A percentile compares a stretch with the other conserved stretches of the same genome.
Evolutionary conservation across 2,888 invertebrate genomes (phyloP).

Genomic region (Pachymerium ferrugineum): DNA sequence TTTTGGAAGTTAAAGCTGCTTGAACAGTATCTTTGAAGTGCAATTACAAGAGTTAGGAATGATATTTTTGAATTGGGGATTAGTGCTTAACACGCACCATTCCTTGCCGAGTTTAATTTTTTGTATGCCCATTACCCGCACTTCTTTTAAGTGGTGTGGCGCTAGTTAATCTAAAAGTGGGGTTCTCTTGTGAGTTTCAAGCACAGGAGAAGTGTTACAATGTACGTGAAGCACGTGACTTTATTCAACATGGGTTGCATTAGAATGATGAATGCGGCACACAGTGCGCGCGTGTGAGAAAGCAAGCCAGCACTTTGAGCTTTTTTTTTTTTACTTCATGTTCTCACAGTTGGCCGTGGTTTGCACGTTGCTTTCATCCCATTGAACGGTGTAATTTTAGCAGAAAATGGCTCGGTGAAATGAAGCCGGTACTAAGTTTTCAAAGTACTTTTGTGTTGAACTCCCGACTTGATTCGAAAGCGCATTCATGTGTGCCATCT

Average conservation of each 20-base stretch:
- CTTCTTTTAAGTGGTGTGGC: not conserved
- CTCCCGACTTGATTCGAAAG: not conserved
- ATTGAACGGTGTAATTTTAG: conserved; percentile 18
- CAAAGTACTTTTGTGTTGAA: conserved; percentile 8
- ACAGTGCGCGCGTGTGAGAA: not conserved
- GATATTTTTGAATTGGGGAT: too few relatives aligned
- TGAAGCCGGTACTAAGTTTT: conserved; percentile 1
- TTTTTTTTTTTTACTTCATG: not conserved
- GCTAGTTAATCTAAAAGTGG: too few relatives aligned
- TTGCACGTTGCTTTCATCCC: conserved; percentile 21
- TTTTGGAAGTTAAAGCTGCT: too few relatives aligned
- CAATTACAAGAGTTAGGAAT: too few relatives aligned
- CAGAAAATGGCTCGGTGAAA: conserved; percentile 11
- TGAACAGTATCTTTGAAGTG: too few relatives aligned
- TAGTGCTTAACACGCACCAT: too few relatives aligned
- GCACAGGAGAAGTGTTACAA: not conserved
- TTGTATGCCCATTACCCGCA: not conserved
- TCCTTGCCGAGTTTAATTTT: not conserved
- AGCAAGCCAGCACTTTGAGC: conserved; percentile 4
- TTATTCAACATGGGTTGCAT: not conserved
- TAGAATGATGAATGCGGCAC: not conserved
- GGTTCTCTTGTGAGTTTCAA: not conserved
- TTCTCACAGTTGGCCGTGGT: conserved; percentile 1
- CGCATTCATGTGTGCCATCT: not conserved
- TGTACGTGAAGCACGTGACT: conserved; percentile 18